phyloP scores from a whole-genome alignment of 1,140 invertebrate species.

The Grapholita molesta region DNA sequence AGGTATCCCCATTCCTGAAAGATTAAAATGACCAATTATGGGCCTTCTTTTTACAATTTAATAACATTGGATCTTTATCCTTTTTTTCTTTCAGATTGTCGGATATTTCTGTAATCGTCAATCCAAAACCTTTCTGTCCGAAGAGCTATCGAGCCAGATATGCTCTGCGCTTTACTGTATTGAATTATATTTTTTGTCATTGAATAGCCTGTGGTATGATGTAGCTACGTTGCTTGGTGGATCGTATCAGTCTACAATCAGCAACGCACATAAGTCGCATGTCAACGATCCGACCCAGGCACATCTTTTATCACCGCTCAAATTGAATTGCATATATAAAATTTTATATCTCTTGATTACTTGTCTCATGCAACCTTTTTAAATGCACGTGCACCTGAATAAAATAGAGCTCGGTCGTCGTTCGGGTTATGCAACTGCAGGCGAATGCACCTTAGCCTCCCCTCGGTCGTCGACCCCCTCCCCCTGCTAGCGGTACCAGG shows the following conservation, averaged over 20 bases:
- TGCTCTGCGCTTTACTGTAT: too few species aligned
- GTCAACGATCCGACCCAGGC: not conserved
- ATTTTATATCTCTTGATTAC: slow-evolving; percentile 7
- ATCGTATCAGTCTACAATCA: not conserved
- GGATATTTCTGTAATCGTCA: too few species aligned
- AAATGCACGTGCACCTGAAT: slow-evolving; percentile 22
- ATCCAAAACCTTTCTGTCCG: too few species aligned
- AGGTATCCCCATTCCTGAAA: too few species aligned
- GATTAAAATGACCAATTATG: too few species aligned
- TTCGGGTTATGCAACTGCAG: slow-evolving; percentile 45
- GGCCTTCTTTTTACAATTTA: too few species aligned
- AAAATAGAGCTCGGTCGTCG: slow-evolving; percentile 35
- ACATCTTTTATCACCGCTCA: not conserved
- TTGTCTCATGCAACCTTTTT: slow-evolving; percentile 17
- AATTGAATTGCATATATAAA: not conserved
- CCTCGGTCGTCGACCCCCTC: slow-evolving; percentile 57
- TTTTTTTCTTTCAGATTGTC: too few species aligned
- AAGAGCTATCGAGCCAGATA: too few species aligned
- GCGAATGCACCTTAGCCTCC: slow-evolving; percentile 41
- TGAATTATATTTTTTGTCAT: not conserved
- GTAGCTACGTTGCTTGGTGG: not conserved
- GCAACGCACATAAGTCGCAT: not conserved
- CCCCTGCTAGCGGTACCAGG: slow-evolving; percentile 43
- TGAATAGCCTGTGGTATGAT: too few species aligned
- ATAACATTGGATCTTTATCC: too few species aligned